Evolutionary conservation across 2,888 invertebrate genomes (phyloP), one percentile per base, ranked within the genome.

Genomic region (Ochropleura leucogaster): DNA sequence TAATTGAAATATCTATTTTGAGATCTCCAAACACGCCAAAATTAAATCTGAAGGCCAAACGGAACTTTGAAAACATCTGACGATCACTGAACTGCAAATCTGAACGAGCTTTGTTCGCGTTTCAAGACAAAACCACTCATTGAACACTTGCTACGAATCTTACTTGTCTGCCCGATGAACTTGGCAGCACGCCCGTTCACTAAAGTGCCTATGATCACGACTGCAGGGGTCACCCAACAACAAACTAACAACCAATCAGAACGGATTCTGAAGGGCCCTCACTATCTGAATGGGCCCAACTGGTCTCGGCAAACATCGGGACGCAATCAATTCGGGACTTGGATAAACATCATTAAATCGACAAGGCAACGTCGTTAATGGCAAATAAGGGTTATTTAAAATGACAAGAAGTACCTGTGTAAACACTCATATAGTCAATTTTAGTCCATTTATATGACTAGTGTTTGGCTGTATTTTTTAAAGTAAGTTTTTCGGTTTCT

Each of bases 281-380:
- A 49, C 57, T 55, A 67, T 68, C 79, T 81, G 81, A 87, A 89
- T 88, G 69, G 85, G 55, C 70, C 85, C 87, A 84, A 88, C 83
- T 87, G 83, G 84, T 77, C 81, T 85, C 74, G 59, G 76, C 83
- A 89, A 89, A 90, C 86, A 89, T 88, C 74, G 84, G 76, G 79
- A 81, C 76, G 84, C 81, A 89, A 90, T 90, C 90, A 87, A 84
- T 87, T 89, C 72, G 73, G 72, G 76, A 69, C 77, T 82, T 84
- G 80, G 72, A 74, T 83, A 89, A 88, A 89, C 88, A 89, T 82
- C 70, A 86, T 88, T 85, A 79, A 83, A 80, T 76, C 68, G 69
- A 79, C 73, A 80, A 74, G 74, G 79, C 82, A 77, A 78, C 68
- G 67, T 76, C 71, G 80, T 82, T 79, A 64, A 49, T 60, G n/a